Evolutionary conservation across 2,797 vertebrate species (phyloP).

Genomic region (Acipenser oxyrinchus): DNA sequence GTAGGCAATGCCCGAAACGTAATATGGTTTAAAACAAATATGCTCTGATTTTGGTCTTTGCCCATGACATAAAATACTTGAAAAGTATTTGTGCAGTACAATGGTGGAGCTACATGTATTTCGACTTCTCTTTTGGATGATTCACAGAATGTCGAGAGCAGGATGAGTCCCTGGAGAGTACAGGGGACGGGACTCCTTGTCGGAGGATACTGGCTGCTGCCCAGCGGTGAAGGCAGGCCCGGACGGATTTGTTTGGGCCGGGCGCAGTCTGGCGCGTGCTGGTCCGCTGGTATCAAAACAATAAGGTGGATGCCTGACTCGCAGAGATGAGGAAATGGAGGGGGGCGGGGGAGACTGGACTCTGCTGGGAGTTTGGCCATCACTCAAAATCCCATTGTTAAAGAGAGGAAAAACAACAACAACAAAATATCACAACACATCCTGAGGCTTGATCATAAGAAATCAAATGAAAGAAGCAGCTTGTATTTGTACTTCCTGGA

Average conservation of each 20-base stretch:
- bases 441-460: conserved; percentile 50
- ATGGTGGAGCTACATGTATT: too few relatives aligned
- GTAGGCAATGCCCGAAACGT: too few relatives aligned
- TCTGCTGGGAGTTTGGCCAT: conserved; percentile 42
- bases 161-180: background rate
- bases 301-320: conserved; percentile 65
- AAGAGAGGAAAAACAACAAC: conserved; percentile 20
- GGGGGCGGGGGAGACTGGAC: conserved; percentile 21
- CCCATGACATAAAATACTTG: too few relatives aligned
- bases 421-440: conserved; percentile 39
- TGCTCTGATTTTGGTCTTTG: too few relatives aligned
- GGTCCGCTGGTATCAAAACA: conserved; percentile 45
- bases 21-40: too few relatives aligned
- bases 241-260: conserved; percentile 41
- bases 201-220: background rate
- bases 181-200: background rate
- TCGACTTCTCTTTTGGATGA: too few relatives aligned
- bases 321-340: conserved; percentile 55
- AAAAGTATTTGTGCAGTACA: too few relatives aligned
- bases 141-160: background rate
- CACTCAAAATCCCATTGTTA: conserved; percentile 52
- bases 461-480: too few relatives aligned
- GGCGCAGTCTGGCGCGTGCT: conserved; percentile 53
- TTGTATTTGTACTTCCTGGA: too few relatives aligned
- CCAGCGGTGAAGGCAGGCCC: conserved; percentile 24